Conservation (phyloP, 2,797 vertebrate species). For the Uromys caudimaculatus region DNA sequence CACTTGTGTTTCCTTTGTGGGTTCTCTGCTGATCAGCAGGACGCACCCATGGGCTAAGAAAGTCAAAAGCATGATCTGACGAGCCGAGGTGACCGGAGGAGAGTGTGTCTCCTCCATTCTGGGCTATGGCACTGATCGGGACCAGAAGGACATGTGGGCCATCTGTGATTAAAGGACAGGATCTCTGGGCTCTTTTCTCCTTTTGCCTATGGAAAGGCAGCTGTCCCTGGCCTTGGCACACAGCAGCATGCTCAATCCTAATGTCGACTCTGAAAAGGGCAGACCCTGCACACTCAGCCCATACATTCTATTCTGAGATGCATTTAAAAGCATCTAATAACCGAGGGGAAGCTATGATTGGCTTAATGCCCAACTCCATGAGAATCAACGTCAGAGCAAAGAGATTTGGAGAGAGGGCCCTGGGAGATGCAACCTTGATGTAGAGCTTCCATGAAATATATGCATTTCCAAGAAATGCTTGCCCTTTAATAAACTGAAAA, state of each 20-base stretch:
- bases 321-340: neutral
- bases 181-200: neutral
- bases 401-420: slow-evolving; percentile 15
- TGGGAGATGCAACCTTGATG: slow-evolving; percentile 50
- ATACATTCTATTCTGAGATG: neutral
- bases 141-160: too few species aligned
- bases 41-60: neutral
- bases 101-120: neutral
- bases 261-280: neutral
- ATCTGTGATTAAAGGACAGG: neutral
- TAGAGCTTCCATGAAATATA: slow-evolving; percentile 56
- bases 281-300: neutral
- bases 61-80: neutral
- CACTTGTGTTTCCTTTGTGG: neutral
- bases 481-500: slow-evolving; percentile 69
- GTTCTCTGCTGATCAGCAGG: neutral
- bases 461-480: slow-evolving; percentile 68
- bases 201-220: neutral
- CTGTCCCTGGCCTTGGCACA: neutral
- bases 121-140: neutral
- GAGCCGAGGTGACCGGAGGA: neutral
- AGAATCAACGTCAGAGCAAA: slow-evolving; percentile 38
- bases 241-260: neutral
- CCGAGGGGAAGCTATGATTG: neutral
- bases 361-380: neutral